Evolutionary conservation across 2,888 invertebrate species (phyloP).

Genomic region (Anagyrus pseudococci): DNA sequence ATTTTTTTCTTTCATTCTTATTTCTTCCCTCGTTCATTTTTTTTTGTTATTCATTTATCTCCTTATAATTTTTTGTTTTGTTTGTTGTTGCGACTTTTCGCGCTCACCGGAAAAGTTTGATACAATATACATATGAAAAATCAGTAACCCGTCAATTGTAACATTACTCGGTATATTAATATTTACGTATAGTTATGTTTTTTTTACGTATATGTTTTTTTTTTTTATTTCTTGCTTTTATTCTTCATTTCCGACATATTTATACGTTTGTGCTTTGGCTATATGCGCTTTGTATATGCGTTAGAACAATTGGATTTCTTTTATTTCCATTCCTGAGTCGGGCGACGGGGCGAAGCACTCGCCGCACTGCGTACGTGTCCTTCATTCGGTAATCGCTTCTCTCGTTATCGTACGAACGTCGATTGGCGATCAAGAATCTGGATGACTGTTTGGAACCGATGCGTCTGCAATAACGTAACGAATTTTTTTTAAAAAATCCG

Average conservation of each 20-base stretch:
- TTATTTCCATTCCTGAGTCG: background rate
- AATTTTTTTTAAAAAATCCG: too few species aligned
- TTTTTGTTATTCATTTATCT: constrained; percentile 26
- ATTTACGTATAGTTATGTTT: constrained; percentile 13
- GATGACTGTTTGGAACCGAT: constrained; percentile 1
- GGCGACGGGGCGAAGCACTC: too few species aligned
- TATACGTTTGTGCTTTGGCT: constrained; percentile 31
- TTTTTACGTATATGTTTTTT: constrained; percentile 23
- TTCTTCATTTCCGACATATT: constrained; percentile 33
- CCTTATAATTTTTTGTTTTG: background rate
- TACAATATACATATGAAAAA: constrained; percentile 18
- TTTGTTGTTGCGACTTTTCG: constrained; percentile 32
- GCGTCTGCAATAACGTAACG: constrained; percentile 30
- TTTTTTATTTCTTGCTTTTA: too few species aligned
- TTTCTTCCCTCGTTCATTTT: background rate
- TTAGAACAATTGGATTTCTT: constrained; percentile 23
- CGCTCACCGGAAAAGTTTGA: constrained; percentile 10
- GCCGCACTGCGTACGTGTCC: too few species aligned
- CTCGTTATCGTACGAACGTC: background rate
- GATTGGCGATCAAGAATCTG: background rate
- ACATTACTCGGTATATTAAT: constrained; percentile 11
- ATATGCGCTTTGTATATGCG: constrained; percentile 24
- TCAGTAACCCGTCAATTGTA: constrained; percentile 22
- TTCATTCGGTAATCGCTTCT: too few species aligned
- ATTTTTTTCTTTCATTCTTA: constrained; percentile 20